Evolutionary conservation across 1,140 invertebrate genomes (phyloP).

Genomic region (Drosophila parabipectinata): DNA sequence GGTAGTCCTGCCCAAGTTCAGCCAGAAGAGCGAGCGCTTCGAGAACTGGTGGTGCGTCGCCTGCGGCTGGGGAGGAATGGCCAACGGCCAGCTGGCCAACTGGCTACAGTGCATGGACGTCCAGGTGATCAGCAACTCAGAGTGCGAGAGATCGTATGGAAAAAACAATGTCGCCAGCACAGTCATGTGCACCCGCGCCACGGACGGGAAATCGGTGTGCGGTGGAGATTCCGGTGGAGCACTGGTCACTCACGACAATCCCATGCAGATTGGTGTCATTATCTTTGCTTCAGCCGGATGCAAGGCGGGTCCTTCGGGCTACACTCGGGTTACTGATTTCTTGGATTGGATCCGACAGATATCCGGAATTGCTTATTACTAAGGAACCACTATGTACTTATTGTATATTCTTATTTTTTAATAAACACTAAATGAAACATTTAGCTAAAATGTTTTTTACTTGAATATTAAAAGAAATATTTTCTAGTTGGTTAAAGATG

Average conservation of each 20-base stretch:
- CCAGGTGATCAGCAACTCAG: conserved; percentile 26
- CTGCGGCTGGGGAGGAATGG: conserved; percentile 58
- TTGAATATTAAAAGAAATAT: no score
- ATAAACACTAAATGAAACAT: no score
- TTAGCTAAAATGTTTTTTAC: no score
- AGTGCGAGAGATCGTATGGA: conserved; percentile 12
- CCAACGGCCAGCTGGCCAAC: conserved; percentile 18
- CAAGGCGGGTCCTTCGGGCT: conserved; percentile 21
- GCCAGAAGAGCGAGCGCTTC: conserved; percentile 24
- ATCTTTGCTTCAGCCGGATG: conserved; percentile 17
- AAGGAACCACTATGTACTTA: not conserved
- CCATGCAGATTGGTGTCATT: conserved; percentile 33
- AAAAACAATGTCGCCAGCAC: conserved; percentile 11
- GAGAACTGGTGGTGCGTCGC: conserved; percentile 40
- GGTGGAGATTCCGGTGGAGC: conserved; percentile 39
- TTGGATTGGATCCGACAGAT: conserved; percentile 38
- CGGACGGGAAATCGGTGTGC: conserved; percentile 20
- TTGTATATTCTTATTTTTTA: no score
- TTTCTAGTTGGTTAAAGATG: no score
- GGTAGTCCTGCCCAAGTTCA: conserved; percentile 33
- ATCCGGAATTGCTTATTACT: conserved; percentile 48
- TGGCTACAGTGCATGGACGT: conserved; percentile 39
- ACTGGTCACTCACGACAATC: conserved; percentile 39
- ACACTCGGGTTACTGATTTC: conserved; percentile 33
- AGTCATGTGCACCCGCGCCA: conserved; percentile 23